Evolutionary conservation across 2,113 vertebrate genomes (phyloP).

Genomic region (Erpornis zantholeuca): DNA sequence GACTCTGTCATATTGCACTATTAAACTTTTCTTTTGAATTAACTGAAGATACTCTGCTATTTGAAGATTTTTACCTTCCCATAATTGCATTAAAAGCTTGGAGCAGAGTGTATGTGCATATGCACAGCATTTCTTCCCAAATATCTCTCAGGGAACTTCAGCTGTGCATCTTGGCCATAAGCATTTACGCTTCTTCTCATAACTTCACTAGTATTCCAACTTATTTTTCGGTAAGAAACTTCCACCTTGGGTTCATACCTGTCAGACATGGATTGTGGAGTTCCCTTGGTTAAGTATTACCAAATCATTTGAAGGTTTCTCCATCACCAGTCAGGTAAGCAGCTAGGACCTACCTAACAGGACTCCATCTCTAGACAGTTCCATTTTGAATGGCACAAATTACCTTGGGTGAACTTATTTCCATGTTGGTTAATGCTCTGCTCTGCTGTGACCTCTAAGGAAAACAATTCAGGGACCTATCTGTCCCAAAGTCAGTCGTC

Average conservation of each 20-base stretch:
- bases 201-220: not conserved
- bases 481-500: not conserved
- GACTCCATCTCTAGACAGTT: not conserved
- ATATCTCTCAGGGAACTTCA: not conserved
- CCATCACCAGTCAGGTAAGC: not conserved
- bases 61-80: not conserved
- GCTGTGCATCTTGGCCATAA: not conserved
- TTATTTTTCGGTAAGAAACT: not conserved
- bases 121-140: not conserved
- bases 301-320: not conserved
- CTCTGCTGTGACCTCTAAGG: not conserved
- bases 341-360: not conserved
- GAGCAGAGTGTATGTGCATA: not conserved
- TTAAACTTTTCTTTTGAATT: not conserved
- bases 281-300: not conserved
- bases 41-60: not conserved
- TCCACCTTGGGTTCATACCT: not conserved
- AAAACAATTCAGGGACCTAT: not conserved
- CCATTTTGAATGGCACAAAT: not conserved
- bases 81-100: not conserved
- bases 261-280: not conserved
- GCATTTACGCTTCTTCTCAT: fast-evolving
- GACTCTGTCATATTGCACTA: not conserved
- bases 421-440: not conserved
- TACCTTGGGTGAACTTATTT: not conserved